phyloP scores from a whole-genome alignment of 2,888 invertebrate species.

The Dorcus hopei region DNA sequence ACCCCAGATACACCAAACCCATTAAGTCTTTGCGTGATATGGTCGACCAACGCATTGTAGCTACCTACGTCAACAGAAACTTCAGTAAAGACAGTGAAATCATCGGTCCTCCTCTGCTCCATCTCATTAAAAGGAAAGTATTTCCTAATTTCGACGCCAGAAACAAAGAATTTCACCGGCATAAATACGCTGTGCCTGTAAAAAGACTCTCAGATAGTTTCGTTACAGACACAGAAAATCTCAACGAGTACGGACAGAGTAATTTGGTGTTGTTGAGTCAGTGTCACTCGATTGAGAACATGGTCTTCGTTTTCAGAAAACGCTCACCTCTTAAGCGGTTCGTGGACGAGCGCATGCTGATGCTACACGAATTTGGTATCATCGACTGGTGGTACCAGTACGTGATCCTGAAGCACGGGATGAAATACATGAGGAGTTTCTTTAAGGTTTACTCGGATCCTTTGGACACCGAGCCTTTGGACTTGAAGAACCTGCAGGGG shows the following conservation, averaged over 20 bases:
- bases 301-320: slow-evolving; percentile 22
- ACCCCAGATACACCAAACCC: slow-evolving; percentile 11
- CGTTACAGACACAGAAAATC: slow-evolving; percentile 20
- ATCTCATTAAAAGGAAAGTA: neutral
- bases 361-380: slow-evolving; percentile 10
- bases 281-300: slow-evolving; percentile 22
- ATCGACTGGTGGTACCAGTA: slow-evolving; percentile 7
- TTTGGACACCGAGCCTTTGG: slow-evolving; percentile 2
- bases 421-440: slow-evolving; percentile 17
- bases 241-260: slow-evolving; percentile 20
- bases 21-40: slow-evolving; percentile 23
- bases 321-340: slow-evolving; percentile 26
- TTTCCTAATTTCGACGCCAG: neutral
- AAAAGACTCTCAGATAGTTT: slow-evolving; percentile 17
- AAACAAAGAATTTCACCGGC: neutral
- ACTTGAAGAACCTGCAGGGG: slow-evolving; percentile 19
- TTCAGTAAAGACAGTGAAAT: neutral
- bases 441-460: slow-evolving; percentile 9
- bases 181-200: slow-evolving; percentile 21
- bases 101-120: neutral
- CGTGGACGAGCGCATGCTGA: slow-evolving; percentile 7
- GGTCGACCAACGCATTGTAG: slow-evolving; percentile 14
- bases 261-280: slow-evolving; percentile 21
- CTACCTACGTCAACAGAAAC: neutral
- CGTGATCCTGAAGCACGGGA: slow-evolving; percentile 1